Evolutionary conservation across 2,888 invertebrate genomes (phyloP), one percentile per base, ranked within the genome.

Genomic region (Eubasilissa splendida): DNA sequence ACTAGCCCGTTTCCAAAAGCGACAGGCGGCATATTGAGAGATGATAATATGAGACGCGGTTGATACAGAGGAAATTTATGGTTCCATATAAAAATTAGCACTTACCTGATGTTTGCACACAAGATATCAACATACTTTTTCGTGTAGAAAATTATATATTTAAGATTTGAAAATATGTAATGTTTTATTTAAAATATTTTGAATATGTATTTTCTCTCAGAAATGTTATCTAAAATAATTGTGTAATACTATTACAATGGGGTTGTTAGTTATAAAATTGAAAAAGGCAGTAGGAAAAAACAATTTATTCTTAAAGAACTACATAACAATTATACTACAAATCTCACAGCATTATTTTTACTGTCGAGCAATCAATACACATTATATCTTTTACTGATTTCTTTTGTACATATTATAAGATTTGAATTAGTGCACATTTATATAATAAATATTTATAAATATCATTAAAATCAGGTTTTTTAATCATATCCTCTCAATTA

Each of bases 1-100:
- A 80, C 68, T 52, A 84, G 84, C 74, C 84, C 84, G 9, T 84
- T 84, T 81, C 84, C 84, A 0, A 80, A 31, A 65, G 79, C 82
- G 14, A 66, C 79, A 7, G 84, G 84, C 9, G 80, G 83, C n/a
- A 80, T 84, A 53, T 74, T 84, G 63, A 71, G 84, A 14, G 84
- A 84, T 66, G 82, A 80, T 8, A 80, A 53, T 42, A 70, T 58
- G 42, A 65, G 56, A n/a, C 63, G 77, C 54, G 83, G 83, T 33
- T 83, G 65, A 82, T 14, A 42, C 4, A 42, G 4, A 42, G 42
- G 42, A 4, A 42, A 42, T 42, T 4, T 3, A 4, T 4, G 42
- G 42, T 42, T 42, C 4, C 4, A 42, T 0, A 42, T 42, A 42
- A 42, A 42, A 42, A 42, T 5, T 42, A 42, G 42, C 42, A 42